These are phyloP conservation scores for Helogale parvula DNA, from an alignment of 2,113 vertebrate species.

Conservation along the genomic window DNA sequence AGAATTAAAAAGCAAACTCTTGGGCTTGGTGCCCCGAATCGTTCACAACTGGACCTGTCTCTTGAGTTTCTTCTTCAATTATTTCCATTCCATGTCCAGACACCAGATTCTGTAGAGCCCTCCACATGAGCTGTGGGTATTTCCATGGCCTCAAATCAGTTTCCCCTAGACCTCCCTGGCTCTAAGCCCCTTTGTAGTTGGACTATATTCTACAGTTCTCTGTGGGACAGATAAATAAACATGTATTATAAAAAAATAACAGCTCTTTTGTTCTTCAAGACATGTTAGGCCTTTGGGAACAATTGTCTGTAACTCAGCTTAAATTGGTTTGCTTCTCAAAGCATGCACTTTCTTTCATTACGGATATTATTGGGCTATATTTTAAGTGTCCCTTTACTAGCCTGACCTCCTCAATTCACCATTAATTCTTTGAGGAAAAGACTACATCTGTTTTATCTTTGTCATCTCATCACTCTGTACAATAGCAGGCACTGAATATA, in stretches of 20 bases:
- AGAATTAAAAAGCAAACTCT: background rate
- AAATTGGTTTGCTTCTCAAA: background rate
- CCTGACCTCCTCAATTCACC: background rate
- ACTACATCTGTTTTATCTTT: background rate
- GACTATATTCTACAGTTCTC: background rate
- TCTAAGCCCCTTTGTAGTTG: background rate
- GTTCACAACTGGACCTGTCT: background rate
- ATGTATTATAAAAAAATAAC: background rate
- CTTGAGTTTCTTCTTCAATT: background rate
- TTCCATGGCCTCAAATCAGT: background rate
- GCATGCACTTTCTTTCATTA: background rate
- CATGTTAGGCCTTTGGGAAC: background rate
- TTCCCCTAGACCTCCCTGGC: background rate
- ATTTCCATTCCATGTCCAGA: background rate
- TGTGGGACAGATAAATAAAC: background rate
- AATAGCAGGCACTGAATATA: background rate
- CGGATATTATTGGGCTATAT: background rate
- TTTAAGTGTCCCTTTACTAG: background rate
- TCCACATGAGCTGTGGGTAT: background rate
- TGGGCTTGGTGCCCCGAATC: background rate
- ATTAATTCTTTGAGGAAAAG: constrained; percentile 19
- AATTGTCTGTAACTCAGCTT: background rate
- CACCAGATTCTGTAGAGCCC: background rate
- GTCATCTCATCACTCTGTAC: background rate
- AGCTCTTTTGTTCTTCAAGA: background rate